Conservation (phyloP, 2,888 invertebrate species). For the Catotricha subobsoleta region DNA sequence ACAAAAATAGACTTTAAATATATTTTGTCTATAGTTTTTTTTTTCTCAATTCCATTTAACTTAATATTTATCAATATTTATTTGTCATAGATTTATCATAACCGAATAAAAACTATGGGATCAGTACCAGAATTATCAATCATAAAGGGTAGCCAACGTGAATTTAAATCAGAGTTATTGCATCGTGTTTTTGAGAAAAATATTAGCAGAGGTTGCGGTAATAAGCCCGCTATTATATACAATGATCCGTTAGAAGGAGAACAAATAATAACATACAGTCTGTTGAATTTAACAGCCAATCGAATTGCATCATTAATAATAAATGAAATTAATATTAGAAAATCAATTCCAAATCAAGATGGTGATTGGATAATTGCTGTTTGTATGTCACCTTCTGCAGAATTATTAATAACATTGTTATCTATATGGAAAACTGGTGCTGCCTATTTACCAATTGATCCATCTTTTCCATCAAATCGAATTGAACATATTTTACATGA, state of each 20-base stretch:
- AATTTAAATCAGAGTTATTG: constrained; percentile 33
- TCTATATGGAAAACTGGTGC: constrained; percentile 67
- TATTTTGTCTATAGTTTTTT: too few relatives aligned
- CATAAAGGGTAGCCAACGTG: constrained; percentile 39
- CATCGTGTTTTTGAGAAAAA: constrained; percentile 39
- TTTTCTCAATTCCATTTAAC: too few relatives aligned
- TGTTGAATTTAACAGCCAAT: constrained; percentile 31
- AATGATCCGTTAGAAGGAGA: constrained; percentile 29
- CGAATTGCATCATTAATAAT: constrained; percentile 29
- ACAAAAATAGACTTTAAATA: too few relatives aligned
- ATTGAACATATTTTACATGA: constrained; percentile 60
- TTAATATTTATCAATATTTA: too few relatives aligned
- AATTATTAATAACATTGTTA: constrained; percentile 44
- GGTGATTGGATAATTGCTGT: constrained; percentile 59
- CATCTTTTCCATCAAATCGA: constrained; percentile 47
- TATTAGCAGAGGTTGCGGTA: constrained; percentile 29
- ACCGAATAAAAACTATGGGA: constrained; percentile 38
- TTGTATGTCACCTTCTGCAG: constrained; percentile 59
- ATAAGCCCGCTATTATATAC: constrained; percentile 42
- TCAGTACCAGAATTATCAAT: constrained; percentile 57
- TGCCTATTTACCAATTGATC: constrained; percentile 69
- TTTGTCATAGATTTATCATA: not conserved
- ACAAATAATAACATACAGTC: constrained; percentile 21
- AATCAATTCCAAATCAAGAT: constrained; percentile 36
- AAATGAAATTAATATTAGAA: constrained; percentile 14